Percentiles rank a stretch among this genome's conserved stretches.
Conservation (phyloP, 2,797 vertebrate species). For the Agapornis canus region DNA sequence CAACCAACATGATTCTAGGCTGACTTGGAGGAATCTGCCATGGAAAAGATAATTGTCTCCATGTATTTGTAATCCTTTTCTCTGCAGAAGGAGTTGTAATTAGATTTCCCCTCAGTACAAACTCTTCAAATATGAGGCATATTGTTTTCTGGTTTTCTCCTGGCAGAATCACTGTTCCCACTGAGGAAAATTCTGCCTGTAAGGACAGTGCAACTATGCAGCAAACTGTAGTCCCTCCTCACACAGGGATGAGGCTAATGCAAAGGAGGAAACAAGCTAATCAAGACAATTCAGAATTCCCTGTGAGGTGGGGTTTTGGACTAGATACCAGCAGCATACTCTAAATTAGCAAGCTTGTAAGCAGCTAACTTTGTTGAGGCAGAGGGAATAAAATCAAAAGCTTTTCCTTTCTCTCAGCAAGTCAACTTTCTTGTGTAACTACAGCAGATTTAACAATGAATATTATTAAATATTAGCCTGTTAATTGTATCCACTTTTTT, state of each 20-base stretch:
- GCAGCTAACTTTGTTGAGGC: background rate
- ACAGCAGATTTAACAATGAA: background rate
- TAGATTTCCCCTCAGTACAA: background rate
- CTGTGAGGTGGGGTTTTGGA: background rate
- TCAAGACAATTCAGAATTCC: background rate
- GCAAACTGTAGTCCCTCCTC: background rate
- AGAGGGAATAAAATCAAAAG: background rate
- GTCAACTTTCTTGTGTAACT: background rate
- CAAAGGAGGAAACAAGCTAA: slow-evolving; percentile 10
- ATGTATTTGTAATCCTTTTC: background rate
- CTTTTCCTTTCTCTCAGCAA: background rate
- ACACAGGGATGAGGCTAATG: background rate
- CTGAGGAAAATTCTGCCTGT: background rate
- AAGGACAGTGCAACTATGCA: background rate
- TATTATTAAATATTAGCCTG: background rate
- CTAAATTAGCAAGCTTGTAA: background rate
- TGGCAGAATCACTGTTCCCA: background rate
- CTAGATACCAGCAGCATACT: background rate
- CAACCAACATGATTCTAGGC: background rate
- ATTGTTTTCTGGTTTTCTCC: background rate
- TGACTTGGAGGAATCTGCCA: background rate
- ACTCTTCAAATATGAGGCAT: background rate
- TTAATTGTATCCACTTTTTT: background rate
- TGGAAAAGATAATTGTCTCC: slow-evolving; percentile 10
- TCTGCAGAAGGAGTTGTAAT: slow-evolving; percentile 11